phyloP scores from a whole-genome alignment of 2,113 vertebrate species.

The Sander vitreus region DNA sequence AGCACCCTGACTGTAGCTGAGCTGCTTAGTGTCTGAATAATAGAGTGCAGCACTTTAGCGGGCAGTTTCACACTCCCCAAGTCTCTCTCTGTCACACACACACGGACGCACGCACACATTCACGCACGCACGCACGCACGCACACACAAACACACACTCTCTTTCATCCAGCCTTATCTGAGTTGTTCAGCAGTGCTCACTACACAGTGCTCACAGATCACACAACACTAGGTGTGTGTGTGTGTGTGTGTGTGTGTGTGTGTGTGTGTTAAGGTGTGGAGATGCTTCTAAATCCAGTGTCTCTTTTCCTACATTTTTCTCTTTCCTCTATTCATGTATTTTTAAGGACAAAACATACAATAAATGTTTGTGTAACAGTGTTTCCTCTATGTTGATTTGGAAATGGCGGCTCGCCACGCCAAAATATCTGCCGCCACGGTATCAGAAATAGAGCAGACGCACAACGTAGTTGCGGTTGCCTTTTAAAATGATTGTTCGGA shows the following conservation, averaged over 20 bases:
- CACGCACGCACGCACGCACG: not conserved
- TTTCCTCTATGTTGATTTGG: no score
- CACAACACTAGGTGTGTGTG: conserved; percentile 28
- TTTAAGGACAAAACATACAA: not conserved
- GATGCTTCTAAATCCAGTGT: not conserved
- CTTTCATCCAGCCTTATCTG: conserved; percentile 39
- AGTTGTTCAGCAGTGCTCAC: conserved; percentile 36
- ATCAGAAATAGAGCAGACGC: no score
- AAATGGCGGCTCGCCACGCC: no score
- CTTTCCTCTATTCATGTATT: not conserved
- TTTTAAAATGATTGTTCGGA: no score
- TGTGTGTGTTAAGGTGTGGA: not conserved
- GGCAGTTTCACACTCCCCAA: not conserved
- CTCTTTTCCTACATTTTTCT: not conserved
- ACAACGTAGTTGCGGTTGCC: no score
- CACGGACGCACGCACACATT: not conserved
- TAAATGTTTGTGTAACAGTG: not conserved
- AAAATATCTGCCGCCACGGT: no score
- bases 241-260: not conserved
- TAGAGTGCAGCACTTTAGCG: not conserved
- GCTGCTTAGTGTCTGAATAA: conserved; percentile 30
- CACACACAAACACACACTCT: not conserved
- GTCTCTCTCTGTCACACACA: no score
- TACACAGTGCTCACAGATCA: conserved; percentile 17
- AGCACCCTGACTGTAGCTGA: conserved; percentile 1